A percentile compares a stretch with the other conserved stretches of the same genome.
phyloP scores from a whole-genome alignment of 2,113 vertebrate species.

The Suricata suricatta region DNA sequence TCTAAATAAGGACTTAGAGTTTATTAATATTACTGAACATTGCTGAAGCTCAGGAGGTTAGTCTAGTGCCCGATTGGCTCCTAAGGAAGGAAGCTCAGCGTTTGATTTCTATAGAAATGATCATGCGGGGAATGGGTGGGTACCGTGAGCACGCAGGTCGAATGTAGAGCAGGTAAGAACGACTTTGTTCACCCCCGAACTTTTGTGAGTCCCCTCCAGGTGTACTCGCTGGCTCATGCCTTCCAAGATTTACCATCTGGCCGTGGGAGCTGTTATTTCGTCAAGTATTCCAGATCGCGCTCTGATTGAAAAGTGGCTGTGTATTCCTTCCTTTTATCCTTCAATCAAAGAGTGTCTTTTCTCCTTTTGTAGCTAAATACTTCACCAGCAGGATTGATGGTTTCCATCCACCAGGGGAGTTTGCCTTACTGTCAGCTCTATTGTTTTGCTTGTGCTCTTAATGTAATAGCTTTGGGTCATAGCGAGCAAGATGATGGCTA shows the following conservation, averaged over 20 bases:
- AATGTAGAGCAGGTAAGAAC: neutral
- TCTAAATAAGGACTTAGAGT: conserved; percentile 57
- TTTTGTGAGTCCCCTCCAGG: neutral
- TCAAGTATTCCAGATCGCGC: conserved; percentile 7
- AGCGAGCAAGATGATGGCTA: conserved; percentile 45
- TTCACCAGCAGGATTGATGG: conserved; percentile 78
- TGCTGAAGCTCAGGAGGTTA: neutral
- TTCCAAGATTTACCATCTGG: conserved; percentile 72
- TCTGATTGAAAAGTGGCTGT: conserved; percentile 77
- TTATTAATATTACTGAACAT: neutral
- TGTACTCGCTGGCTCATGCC: neutral
- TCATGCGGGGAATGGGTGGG: neutral
- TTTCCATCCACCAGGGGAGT: conserved; percentile 72
- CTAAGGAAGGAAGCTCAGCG: neutral
- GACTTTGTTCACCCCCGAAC: neutral
- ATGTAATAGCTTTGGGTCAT: conserved; percentile 73
- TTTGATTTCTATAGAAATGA: neutral
- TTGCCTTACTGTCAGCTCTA: conserved; percentile 6
- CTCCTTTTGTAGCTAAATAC: conserved; percentile 81
- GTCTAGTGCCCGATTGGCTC: neutral
- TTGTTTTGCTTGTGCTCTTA: conserved; percentile 76
- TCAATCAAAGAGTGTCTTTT: conserved; percentile 76
- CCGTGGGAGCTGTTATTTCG: conserved; percentile 77
- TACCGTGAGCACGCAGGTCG: fast-evolving
- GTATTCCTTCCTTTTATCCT: conserved; percentile 72